Conservation (phyloP, 2,797 vertebrate genomes). For the Sparus aurata region DNA sequence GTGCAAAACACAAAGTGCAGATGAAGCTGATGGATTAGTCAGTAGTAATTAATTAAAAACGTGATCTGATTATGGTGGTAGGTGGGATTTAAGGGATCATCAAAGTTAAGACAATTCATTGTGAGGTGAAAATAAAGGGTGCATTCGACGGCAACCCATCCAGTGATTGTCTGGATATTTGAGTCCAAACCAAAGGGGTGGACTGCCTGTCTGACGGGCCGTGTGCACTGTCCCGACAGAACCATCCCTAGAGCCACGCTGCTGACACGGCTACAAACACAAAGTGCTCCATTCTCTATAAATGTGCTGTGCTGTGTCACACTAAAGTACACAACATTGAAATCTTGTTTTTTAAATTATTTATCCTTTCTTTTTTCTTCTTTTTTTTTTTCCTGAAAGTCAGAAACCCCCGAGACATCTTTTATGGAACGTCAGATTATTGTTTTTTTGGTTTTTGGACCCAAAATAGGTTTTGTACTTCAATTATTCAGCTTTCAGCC, state of each 20-base stretch:
- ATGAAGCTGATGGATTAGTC: too few species aligned
- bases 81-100: background rate
- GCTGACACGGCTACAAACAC: background rate
- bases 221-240: background rate
- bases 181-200: background rate
- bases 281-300: background rate
- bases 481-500: constrained; percentile 52
- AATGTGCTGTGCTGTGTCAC: background rate
- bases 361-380: background rate
- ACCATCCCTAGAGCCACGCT: background rate
- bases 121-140: background rate
- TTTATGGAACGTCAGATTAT: constrained; percentile 2
- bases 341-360: constrained; percentile 8
- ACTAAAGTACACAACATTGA: background rate
- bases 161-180: too few species aligned
- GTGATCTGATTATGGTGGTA: background rate
- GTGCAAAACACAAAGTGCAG: background rate
- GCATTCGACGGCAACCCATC: background rate
- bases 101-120: background rate
- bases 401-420: constrained; percentile 21
- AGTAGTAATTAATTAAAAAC: too few species aligned
- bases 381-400: constrained; percentile 25
- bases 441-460: constrained; percentile 28
- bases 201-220: background rate
- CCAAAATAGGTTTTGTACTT: constrained; percentile 40